Evolutionary conservation across 1,140 invertebrate species (phyloP).

Genomic region (Melanaphis sacchari): DNA sequence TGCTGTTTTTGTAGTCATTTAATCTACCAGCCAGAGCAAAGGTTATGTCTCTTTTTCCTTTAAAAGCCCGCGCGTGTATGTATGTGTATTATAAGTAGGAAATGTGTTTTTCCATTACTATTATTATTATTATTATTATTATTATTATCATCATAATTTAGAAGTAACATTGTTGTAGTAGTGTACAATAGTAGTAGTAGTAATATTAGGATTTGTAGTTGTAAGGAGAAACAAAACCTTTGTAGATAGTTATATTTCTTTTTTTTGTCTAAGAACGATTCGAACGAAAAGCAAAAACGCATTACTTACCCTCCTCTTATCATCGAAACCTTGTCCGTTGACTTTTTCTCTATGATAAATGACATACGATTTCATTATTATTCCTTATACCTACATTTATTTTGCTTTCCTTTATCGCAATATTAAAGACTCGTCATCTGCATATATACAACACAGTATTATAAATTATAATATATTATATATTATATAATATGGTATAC

Average conservation of each 20-base stretch:
- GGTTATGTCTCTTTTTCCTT: conserved; percentile 10
- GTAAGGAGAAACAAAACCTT: conserved; percentile 20
- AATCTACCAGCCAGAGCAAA: conserved; percentile 14
- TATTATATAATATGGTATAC: neutral
- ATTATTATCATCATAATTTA: conserved; percentile 6
- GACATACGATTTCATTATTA: conserved; percentile 39
- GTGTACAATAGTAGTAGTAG: neutral
- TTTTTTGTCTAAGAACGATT: conserved; percentile 18
- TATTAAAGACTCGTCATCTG: conserved; percentile 25
- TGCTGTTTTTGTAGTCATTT: neutral
- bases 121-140: neutral
- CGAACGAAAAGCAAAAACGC: conserved; percentile 20
- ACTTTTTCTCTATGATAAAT: conserved; percentile 33
- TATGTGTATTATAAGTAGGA: neutral
- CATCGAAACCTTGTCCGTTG: conserved; percentile 10
- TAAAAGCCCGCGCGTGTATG: neutral
- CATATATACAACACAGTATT: neutral
- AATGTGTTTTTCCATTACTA: conserved; percentile 23
- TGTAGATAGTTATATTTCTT: conserved; percentile 23
- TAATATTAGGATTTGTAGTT: neutral
- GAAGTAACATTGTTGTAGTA: neutral
- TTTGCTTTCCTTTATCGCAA: neutral
- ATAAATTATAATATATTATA: neutral
- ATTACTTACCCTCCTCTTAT: conserved; percentile 17
- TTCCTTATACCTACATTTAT: conserved; percentile 26